phyloP scores from a whole-genome alignment of 2,113 vertebrate genomes.

The Aptenodytes patagonicus region DNA sequence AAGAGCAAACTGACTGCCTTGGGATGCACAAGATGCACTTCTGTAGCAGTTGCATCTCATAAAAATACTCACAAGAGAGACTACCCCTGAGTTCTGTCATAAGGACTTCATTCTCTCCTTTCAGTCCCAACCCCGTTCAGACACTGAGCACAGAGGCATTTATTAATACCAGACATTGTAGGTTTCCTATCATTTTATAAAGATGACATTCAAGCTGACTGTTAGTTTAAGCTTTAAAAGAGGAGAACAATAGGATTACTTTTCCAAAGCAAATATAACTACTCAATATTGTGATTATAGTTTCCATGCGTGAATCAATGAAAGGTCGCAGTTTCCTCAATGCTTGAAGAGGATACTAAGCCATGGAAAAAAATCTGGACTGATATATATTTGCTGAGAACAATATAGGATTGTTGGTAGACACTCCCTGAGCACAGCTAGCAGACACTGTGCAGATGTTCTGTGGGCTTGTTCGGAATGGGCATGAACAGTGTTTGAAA shows the following conservation, averaged over 20 bases:
- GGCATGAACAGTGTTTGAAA: conserved; percentile 48
- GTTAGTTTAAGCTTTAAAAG: conserved; percentile 54
- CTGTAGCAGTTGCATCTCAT: conserved; percentile 16
- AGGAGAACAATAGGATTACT: conserved; percentile 53
- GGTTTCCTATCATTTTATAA: conserved; percentile 36
- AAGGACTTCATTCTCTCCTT: conserved; percentile 29
- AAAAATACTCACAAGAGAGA: conserved; percentile 9
- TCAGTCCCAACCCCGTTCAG: background rate
- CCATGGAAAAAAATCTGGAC: background rate
- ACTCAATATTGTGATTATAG: conserved; percentile 24
- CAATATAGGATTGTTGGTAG: conserved; percentile 49
- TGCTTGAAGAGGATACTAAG: background rate
- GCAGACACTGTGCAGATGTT: conserved; percentile 53
- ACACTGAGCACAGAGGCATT: conserved; percentile 12
- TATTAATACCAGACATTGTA: conserved; percentile 56
- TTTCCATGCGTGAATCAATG: conserved; percentile 50
- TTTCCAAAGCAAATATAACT: conserved; percentile 60
- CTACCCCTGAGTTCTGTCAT: conserved; percentile 12
- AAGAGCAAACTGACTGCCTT: background rate
- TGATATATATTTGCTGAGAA: conserved; percentile 13
- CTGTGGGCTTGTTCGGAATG: conserved; percentile 41
- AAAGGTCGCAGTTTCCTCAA: conserved; percentile 13
- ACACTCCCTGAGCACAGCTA: background rate
- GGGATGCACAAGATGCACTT: background rate
- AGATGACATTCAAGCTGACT: conserved; percentile 58